These are phyloP conservation scores for Ariopsis seemanni DNA, from an alignment of 2,113 vertebrate genomes.

Conservation along the genomic window DNA sequence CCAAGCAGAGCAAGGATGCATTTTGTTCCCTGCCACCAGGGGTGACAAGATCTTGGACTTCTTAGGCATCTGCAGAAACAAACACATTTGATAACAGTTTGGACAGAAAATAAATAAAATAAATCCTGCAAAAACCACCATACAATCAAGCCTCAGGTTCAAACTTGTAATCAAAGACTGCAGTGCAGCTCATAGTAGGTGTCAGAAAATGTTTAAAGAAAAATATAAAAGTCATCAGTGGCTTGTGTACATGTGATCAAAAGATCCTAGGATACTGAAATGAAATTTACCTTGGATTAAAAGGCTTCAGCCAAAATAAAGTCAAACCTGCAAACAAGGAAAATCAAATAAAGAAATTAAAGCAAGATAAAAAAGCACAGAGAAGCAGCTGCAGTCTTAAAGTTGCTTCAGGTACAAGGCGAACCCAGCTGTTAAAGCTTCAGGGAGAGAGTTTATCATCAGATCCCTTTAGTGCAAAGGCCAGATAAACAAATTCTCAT, in stretches of 20 bases:
- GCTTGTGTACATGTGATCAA: background rate
- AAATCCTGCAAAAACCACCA: background rate
- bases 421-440: background rate
- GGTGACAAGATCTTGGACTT: background rate
- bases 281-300: background rate
- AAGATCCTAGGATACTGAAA: background rate
- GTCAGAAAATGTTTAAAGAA: constrained; percentile 20
- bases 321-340: background rate
- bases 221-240: constrained; percentile 21
- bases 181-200: constrained; percentile 35
- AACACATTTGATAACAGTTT: background rate
- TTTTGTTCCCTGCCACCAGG: too few relatives aligned
- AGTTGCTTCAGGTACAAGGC: background rate
- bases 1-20: background rate
- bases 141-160: background rate
- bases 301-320: background rate
- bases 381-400: background rate
- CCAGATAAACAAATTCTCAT: constrained; percentile 43
- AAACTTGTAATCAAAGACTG: constrained; percentile 13
- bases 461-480: constrained; percentile 10
- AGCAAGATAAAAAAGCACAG: too few relatives aligned
- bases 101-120: too few relatives aligned
- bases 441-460: constrained; percentile 51
- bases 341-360: background rate
- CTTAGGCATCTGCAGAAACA: background rate